Evolutionary conservation across 2,888 invertebrate species (phyloP), one percentile per base, ranked within the genome.

Genomic region (Andrena bicolor): DNA sequence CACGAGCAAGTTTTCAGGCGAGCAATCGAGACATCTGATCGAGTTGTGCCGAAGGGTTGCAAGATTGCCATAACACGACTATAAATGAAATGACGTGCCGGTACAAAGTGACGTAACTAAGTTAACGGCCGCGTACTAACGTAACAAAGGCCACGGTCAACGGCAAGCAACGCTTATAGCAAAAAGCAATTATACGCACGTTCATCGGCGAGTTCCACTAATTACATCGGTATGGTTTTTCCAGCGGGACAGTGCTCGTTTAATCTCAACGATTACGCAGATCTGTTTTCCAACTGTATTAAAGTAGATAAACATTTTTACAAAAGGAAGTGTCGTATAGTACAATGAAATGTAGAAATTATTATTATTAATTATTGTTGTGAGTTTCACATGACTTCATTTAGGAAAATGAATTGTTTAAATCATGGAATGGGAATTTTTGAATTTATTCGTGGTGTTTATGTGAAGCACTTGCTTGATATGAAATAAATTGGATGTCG

Each of bases 101-200:
- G 23, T 32, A 10, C 13, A 26, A 23, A 49, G 56, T 64, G 64
- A 30, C 49, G 26, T 56, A 35, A 28, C 63, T 72, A 28, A 35
- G 35, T 73, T 60, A 65, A 77, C 65, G 58, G 28, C 10, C 30
- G 51, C 23, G 23, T 3, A 13, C n/a, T 32, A 20, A 61, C 13
- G 61, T 48, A 78, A 78, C 4, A 28, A 53, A 61, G 61, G 66
- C 32, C 77, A 68, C 68, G 61, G 61, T 56, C 10, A 32, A 28
- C 8, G 10, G 20, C 23, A 23, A 41, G 30, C 16, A 26, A 49
- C 56, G n/a, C 60, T 60, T 60, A 20, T 35, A 49, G 56, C 20
- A 65, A 48, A 41, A 28, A 56, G 16, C 60, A 65, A 64, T 75
- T 51, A 51, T 30, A 13, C 41, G 26, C 72, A 51, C 26, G 49